These are phyloP conservation scores for Abrostola tripartita DNA, from an alignment of 2,888 invertebrate genomes.

Conservation along the genomic window DNA sequence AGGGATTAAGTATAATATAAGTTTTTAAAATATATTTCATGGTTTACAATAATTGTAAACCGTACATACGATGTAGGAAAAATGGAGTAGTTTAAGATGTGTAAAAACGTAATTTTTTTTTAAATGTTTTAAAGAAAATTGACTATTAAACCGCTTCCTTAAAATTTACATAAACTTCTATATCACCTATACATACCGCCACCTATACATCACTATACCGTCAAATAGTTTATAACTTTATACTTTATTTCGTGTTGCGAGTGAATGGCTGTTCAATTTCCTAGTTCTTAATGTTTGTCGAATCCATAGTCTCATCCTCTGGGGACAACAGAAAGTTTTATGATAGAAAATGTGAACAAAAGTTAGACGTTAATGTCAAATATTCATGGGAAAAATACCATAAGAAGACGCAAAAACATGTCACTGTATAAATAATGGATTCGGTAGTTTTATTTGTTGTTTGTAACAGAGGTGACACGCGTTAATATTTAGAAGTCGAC, in stretches of 20 bases:
- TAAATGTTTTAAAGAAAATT: no score
- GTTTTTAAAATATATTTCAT: no score
- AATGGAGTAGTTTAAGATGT: no score
- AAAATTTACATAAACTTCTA: no score
- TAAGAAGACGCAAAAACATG: slow-evolving; percentile 10
- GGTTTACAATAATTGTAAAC: no score
- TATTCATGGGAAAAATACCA: slow-evolving; percentile 33
- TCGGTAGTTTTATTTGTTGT: neutral
- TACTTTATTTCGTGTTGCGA: slow-evolving; percentile 16
- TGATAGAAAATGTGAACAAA: slow-evolving; percentile 39
- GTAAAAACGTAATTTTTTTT: no score
- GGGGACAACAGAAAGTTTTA: slow-evolving; percentile 44
- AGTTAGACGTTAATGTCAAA: slow-evolving; percentile 44
- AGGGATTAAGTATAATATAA: no score
- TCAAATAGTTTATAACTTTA: slow-evolving; percentile 15
- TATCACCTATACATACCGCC: no score
- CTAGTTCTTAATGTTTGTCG: slow-evolving; percentile 15
- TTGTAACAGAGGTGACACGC: neutral
- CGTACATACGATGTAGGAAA: no score
- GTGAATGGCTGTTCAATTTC: slow-evolving; percentile 23
- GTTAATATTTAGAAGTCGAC: neutral
- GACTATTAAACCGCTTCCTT: no score
- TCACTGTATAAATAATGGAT: slow-evolving; percentile 17
- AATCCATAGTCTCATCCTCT: slow-evolving; percentile 35
- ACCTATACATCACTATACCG: no score